These are phyloP conservation scores for Poeciliopsis presidionis DNA, from an alignment of 2,797 vertebrate genomes.

Conservation along the genomic window DNA sequence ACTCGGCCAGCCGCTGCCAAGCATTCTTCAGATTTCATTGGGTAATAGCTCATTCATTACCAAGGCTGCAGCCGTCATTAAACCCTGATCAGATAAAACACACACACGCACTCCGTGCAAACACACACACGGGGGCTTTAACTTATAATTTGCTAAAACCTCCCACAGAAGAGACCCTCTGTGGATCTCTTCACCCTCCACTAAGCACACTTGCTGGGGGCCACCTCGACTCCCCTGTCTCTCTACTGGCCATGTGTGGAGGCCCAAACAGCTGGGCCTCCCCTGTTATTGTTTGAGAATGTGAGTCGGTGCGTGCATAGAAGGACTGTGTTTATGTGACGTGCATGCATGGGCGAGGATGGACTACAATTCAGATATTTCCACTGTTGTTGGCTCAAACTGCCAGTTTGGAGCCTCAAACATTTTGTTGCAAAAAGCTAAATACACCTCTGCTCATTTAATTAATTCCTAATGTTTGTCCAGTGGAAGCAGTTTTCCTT, in stretches of 20 bases:
- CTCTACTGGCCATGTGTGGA: slow-evolving; percentile 52
- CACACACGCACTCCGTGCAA: slow-evolving; percentile 27
- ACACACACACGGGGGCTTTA: slow-evolving; percentile 27
- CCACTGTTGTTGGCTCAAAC: slow-evolving; percentile 1
- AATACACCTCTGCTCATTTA: neutral
- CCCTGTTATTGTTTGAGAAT: slow-evolving; percentile 26
- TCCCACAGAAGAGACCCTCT: slow-evolving; percentile 38
- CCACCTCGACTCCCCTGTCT: slow-evolving; percentile 31
- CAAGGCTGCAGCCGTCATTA: slow-evolving; percentile 63
- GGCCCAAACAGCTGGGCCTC: slow-evolving; percentile 59
- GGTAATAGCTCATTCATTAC: slow-evolving; percentile 79
- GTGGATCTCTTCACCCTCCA: slow-evolving; percentile 59
- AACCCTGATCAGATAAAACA: slow-evolving; percentile 59
- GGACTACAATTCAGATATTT: neutral
- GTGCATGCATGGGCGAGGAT: slow-evolving; percentile 28
- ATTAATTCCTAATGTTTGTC: neutral
- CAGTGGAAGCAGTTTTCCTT: neutral
- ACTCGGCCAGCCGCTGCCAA: slow-evolving; percentile 65
- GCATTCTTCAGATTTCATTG: slow-evolving; percentile 79
- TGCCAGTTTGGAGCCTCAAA: neutral
- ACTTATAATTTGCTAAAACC: slow-evolving; percentile 56
- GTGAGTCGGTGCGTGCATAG: neutral
- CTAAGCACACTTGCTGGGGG: slow-evolving; percentile 61
- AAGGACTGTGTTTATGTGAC: slow-evolving; percentile 1
- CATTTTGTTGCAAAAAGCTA: neutral